Conservation (phyloP, 2,888 invertebrate species). For the Eueremaeus valkanovi region DNA sequence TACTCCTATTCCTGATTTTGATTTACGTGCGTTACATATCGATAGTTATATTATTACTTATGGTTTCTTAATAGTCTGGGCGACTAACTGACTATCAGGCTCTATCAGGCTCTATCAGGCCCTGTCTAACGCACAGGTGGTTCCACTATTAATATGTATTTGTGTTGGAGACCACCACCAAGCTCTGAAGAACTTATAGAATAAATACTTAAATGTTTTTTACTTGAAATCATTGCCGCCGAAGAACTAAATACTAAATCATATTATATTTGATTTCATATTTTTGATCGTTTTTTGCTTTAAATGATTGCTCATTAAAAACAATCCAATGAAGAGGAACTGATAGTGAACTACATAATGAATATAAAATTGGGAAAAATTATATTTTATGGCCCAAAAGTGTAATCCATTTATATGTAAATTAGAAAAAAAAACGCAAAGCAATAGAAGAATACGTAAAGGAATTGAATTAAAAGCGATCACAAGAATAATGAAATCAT, state of each 20-base stretch:
- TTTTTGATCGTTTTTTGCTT: too few relatives aligned
- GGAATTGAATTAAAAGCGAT: too few relatives aligned
- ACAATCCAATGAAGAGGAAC: not conserved
- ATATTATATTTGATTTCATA: not conserved
- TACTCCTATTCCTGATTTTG: not conserved
- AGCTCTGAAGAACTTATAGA: not conserved
- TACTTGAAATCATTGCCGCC: not conserved
- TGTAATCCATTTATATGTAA: too few relatives aligned
- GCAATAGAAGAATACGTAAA: too few relatives aligned
- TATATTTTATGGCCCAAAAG: too few relatives aligned
- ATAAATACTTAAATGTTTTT: not conserved
- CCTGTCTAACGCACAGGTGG: not conserved
- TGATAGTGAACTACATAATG: too few relatives aligned
- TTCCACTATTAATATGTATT: not conserved
- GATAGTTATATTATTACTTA: not conserved
- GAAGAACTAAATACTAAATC: not conserved
- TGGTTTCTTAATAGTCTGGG: not conserved
- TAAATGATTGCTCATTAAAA: not conserved
- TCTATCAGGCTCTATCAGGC: too few relatives aligned
- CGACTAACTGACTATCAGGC: too few relatives aligned
- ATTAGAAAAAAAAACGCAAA: too few relatives aligned
- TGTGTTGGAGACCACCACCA: not conserved
- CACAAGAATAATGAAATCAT: too few relatives aligned
- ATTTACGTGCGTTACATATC: conserved; percentile 16
- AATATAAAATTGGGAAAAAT: too few relatives aligned